phyloP scores from a whole-genome alignment of 2,888 invertebrate species.

The Drosophila nr. perissopoda region DNA sequence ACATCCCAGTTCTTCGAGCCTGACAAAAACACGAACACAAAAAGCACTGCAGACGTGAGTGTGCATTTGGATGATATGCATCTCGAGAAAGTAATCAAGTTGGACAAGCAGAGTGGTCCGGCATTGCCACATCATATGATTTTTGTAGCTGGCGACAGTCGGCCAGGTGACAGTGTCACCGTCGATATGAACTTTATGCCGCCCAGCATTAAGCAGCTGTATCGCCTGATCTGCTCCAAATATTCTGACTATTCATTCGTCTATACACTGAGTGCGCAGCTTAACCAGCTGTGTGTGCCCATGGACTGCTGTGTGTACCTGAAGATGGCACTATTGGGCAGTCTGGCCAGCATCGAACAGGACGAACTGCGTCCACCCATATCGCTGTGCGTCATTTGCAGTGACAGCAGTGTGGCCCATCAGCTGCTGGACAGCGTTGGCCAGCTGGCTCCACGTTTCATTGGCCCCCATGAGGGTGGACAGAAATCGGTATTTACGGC shows the following conservation, averaged over 20 bases:
- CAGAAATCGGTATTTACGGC: conserved; percentile 37
- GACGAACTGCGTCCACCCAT: conserved; percentile 78
- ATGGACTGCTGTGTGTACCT: conserved; percentile 84
- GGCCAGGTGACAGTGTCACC: neutral
- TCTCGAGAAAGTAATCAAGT: no score
- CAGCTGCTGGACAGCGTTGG: conserved; percentile 78
- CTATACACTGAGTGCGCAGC: conserved; percentile 83
- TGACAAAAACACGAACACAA: neutral
- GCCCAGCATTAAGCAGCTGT: conserved; percentile 65
- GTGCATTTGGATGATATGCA: neutral
- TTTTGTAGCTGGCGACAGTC: conserved; percentile 18
- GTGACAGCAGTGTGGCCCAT: conserved; percentile 75
- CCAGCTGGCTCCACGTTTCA: conserved; percentile 80
- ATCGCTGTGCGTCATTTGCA: conserved; percentile 80
- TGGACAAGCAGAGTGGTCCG: neutral
- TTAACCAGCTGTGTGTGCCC: conserved; percentile 83
- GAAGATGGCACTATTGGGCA: conserved; percentile 85
- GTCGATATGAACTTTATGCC: conserved; percentile 62
- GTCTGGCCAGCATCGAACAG: conserved; percentile 83
- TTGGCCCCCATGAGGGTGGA: conserved; percentile 78
- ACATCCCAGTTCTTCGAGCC: conserved; percentile 11
- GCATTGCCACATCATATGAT: conserved; percentile 17
- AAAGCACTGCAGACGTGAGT: neutral
- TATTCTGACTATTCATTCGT: conserved; percentile 84
- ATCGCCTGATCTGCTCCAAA: conserved; percentile 68